A percentile compares a stretch with the other conserved stretches of the same genome.
phyloP scores from a whole-genome alignment of 2,113 vertebrate species.

The Neomonachus schauinslandi region DNA sequence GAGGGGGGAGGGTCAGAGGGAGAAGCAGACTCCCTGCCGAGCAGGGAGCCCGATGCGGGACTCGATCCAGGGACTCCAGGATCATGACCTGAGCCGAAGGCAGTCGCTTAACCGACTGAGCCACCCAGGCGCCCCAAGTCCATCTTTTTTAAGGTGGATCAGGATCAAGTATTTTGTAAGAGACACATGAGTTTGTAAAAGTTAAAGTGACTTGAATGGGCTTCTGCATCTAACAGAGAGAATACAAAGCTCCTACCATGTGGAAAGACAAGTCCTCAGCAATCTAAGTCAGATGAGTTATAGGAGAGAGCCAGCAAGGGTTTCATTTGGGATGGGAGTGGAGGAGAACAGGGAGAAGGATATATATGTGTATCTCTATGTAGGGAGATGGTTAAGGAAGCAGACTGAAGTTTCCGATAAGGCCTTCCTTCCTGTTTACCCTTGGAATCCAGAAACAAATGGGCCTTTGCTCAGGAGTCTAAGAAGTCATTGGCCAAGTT shows the following conservation, averaged over 20 bases:
- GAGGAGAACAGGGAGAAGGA: neutral
- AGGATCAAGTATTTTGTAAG: neutral
- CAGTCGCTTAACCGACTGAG: too few species aligned
- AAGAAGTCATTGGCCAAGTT: neutral
- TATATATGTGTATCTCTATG: neutral
- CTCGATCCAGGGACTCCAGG: too few species aligned
- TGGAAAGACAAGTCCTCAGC: neutral
- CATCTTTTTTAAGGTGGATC: neutral
- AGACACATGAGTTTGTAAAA: neutral
- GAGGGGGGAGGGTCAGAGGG: too few species aligned
- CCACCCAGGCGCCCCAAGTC: too few species aligned
- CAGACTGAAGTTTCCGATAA: neutral
- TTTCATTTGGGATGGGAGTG: neutral
- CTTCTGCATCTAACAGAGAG: neutral
- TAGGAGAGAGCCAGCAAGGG: neutral
- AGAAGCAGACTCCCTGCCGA: too few species aligned
- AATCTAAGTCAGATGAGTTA: neutral
- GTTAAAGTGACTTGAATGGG: neutral
- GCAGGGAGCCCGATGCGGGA: too few species aligned
- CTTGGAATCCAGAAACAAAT: neutral
- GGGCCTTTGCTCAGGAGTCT: neutral
- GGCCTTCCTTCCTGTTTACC: slow-evolving; percentile 1
- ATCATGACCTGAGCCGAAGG: too few species aligned
- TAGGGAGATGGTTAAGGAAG: neutral
- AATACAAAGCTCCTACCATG: neutral